Percentiles rank a stretch among this genome's conserved stretches.
phyloP scores from a whole-genome alignment of 92 coral and sea anemone genomes.

The Porites lobata region DNA sequence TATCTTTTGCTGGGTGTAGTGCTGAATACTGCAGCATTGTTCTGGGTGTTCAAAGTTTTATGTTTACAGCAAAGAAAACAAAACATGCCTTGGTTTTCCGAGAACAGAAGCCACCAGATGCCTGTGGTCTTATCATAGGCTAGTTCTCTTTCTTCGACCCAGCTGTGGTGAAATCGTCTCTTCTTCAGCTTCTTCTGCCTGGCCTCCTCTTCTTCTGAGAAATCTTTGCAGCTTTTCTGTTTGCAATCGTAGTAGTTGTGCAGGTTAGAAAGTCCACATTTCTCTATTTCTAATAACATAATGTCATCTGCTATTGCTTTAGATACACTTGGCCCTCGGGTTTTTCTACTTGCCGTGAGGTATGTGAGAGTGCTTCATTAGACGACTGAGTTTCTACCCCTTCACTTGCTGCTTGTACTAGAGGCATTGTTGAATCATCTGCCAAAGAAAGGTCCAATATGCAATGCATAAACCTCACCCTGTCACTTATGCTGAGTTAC shows the following conservation, averaged over 20 bases:
- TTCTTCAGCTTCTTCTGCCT: slow-evolving; percentile 20
- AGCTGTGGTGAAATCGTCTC: slow-evolving; percentile 52
- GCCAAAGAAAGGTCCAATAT: slow-evolving; percentile 16
- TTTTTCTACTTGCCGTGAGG: slow-evolving; percentile 14
- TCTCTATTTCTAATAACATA: slow-evolving; percentile 27
- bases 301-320: slow-evolving; percentile 45
- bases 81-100: slow-evolving; percentile 44
- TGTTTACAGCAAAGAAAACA: slow-evolving; percentile 52
- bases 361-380: slow-evolving; percentile 5
- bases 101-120: slow-evolving; percentile 56
- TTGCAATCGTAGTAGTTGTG: slow-evolving; percentile 46
- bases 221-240: slow-evolving; percentile 38
- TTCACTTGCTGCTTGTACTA: slow-evolving; percentile 6
- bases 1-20: slow-evolving; percentile 27
- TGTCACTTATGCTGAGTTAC: background rate
- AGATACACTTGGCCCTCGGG: slow-evolving; percentile 30
- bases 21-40: slow-evolving; percentile 49
- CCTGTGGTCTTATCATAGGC: slow-evolving; percentile 46
- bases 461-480: slow-evolving; percentile 9
- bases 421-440: slow-evolving; percentile 1
- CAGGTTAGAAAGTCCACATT: slow-evolving; percentile 11
- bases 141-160: slow-evolving; percentile 47
- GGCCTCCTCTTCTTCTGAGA: slow-evolving; percentile 33
- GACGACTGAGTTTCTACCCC: background rate
- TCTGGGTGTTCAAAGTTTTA: slow-evolving; percentile 41